These are phyloP conservation scores for Ecliptopera silaceata DNA, from an alignment of 2,888 invertebrate genomes.

Conservation along the genomic window DNA sequence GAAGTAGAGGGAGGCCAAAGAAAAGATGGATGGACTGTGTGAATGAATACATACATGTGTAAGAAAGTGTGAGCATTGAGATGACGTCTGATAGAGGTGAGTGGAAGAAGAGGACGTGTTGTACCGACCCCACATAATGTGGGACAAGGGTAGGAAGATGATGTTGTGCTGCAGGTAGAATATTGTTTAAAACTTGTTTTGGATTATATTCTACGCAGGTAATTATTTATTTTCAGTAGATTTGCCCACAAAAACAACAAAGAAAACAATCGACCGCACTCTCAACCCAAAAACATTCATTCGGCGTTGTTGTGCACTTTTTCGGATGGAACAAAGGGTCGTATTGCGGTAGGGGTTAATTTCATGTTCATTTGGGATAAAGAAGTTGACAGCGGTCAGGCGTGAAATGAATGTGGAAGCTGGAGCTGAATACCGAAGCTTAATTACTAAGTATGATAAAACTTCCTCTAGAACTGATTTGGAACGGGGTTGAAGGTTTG, in stretches of 20 bases:
- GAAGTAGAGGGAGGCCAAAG: no score
- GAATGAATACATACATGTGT: no score
- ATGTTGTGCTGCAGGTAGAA: no score
- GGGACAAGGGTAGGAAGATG: no score
- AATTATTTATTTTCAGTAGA: neutral
- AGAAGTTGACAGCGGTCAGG: constrained; percentile 42
- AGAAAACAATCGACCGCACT: constrained; percentile 29
- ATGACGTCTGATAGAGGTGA: no score
- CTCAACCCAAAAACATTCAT: constrained; percentile 34
- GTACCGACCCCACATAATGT: no score
- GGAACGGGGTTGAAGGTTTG: no score
- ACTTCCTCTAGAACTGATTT: neutral
- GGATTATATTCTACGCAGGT: neutral
- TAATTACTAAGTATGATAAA: neutral
- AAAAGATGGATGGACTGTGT: no score
- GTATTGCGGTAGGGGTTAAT: constrained; percentile 40
- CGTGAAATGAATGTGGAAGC: constrained; percentile 39
- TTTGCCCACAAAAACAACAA: constrained; percentile 16
- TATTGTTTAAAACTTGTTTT: no score
- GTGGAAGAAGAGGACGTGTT: no score
- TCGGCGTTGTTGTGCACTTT: constrained; percentile 37
- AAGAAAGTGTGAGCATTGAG: no score
- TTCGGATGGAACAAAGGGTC: constrained; percentile 38
- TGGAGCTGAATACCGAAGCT: constrained; percentile 18
- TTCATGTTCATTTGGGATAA: constrained; percentile 37